phyloP scores from a whole-genome alignment of 2,113 vertebrate species.

The Clarias batrachus region DNA sequence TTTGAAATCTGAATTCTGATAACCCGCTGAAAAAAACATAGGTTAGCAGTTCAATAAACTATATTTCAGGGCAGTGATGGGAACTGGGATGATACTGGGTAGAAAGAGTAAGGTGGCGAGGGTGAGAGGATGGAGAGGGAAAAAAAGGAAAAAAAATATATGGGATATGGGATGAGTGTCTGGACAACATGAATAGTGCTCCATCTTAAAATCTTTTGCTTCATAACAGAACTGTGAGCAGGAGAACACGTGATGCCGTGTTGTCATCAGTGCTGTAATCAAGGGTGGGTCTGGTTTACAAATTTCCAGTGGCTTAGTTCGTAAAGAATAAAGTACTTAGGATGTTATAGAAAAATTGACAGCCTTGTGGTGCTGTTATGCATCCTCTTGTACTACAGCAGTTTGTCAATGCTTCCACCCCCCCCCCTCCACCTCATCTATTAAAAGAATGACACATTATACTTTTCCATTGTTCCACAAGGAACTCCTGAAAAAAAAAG shows the following conservation, averaged over 20 bases:
- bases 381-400: not conserved
- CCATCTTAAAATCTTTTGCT: constrained; percentile 5
- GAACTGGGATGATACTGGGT: not conserved
- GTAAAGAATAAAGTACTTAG: not conserved
- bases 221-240: constrained; percentile 7
- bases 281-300: not conserved
- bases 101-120: not conserved
- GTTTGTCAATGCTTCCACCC: not conserved
- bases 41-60: constrained; percentile 15
- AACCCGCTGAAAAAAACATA: constrained; percentile 16
- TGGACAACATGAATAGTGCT: not conserved
- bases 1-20: constrained; percentile 36
- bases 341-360: not conserved
- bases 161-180: not conserved
- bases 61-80: not conserved
- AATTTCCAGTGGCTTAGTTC: not conserved
- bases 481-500: not conserved
- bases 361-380: not conserved
- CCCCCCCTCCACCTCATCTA: no score
- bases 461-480: not conserved
- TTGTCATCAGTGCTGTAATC: not conserved
- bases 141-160: not conserved
- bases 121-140: not conserved
- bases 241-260: not conserved
- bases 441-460: not conserved